These are phyloP conservation scores for Trachelipus rathkii DNA, from an alignment of 1,140 invertebrate species.

Conservation along the genomic window DNA sequence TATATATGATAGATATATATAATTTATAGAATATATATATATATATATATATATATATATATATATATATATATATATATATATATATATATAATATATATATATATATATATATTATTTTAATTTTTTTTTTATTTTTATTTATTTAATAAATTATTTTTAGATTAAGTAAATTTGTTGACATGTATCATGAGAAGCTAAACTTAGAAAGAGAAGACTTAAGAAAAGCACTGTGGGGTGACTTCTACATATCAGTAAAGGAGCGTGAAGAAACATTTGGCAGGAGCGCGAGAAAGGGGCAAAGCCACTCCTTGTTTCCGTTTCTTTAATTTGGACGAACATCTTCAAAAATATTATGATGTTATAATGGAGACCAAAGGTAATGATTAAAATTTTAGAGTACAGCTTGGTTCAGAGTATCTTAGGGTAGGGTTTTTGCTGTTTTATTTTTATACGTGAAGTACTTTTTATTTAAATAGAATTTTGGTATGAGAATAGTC, in stretches of 20 bases:
- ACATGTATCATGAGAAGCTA: constrained; percentile 58
- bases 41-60: too few species aligned
- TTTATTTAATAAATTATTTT: too few species aligned
- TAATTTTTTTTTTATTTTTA: not conserved
- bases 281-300: constrained; percentile 87
- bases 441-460: too few species aligned
- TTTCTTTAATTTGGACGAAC: constrained; percentile 93
- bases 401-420: too few species aligned
- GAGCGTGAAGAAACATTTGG: constrained; percentile 72
- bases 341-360: constrained; percentile 63
- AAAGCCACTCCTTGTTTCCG: constrained; percentile 96
- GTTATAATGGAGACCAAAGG: not conserved
- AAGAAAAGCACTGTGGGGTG: constrained; percentile 86
- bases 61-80: constrained; percentile 13
- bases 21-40: too few species aligned
- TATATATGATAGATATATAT: too few species aligned
- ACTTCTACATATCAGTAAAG: constrained; percentile 87
- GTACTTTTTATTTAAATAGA: too few species aligned
- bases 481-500: too few species aligned
- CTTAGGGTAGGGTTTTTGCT: too few species aligned
- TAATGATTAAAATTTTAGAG: not conserved
- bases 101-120: not conserved
- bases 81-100: too few species aligned
- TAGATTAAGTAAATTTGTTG: constrained; percentile 76
- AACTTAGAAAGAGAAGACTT: constrained; percentile 52